A percentile compares a stretch with the other conserved stretches of the same genome.
phyloP scores from a whole-genome alignment of 2,888 invertebrate species.

The Pyrrhosoma nymphula region DNA sequence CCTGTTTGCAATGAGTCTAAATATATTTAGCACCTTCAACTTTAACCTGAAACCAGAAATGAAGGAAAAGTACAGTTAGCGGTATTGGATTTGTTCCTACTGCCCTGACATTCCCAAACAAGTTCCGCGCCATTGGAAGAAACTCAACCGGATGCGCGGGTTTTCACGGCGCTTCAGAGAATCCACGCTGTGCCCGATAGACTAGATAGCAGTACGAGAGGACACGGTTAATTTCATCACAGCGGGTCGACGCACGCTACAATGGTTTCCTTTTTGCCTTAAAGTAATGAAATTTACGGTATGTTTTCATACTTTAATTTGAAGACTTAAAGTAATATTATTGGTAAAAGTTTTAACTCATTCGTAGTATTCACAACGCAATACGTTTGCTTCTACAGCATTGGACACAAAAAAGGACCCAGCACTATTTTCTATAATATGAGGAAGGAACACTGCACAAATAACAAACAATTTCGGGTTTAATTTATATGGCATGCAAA shows the following conservation, averaged over 20 bases:
- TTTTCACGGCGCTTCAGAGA: not conserved
- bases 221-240: not conserved
- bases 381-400: too few species aligned
- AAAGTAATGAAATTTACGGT: too few species aligned
- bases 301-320: too few species aligned
- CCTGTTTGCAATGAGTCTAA: not conserved
- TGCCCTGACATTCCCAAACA: not conserved
- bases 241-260: not conserved
- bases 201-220: not conserved
- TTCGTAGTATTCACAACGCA: too few species aligned
- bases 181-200: not conserved
- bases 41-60: slow-evolving; percentile 28
- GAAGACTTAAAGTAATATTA: too few species aligned
- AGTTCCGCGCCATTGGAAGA: not conserved
- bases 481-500: too few species aligned
- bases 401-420: too few species aligned
- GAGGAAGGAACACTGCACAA: too few species aligned
- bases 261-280: not conserved
- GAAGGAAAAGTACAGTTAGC: not conserved
- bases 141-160: not conserved
- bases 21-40: not conserved
- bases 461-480: too few species aligned
- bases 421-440: too few species aligned
- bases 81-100: not conserved
- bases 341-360: too few species aligned